Evolutionary conservation across 37 sponge, comb jelly and placozoan genomes (phyloP), one percentile per base, ranked within the genome.

Genomic region (Bolinopsis microptera): DNA sequence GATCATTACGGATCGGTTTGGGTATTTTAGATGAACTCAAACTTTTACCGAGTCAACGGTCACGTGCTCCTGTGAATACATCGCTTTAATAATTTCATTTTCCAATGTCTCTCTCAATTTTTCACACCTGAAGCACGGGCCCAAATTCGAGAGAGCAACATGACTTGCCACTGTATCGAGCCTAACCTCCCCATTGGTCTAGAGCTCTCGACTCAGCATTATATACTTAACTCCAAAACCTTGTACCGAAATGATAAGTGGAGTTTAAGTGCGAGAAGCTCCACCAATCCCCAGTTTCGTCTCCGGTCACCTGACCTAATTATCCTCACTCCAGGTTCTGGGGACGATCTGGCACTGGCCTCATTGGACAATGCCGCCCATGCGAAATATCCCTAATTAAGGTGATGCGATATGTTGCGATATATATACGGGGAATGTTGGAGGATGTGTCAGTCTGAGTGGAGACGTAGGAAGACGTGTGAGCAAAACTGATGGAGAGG

Each of bases 41-140:
- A 48, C 13, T 48, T 48, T 48, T 48, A 48, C 61, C 13, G 61
- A 48, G 61, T 48, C 61, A 48, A 48, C 5, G 61, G 13, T 48
- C 61, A 48, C 61, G 61, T 48, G 61, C 5, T 48, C 13, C 61
- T 48, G 61, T 48, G 61, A 48, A 48, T 48, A 48, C 61, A 48
- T 48, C 61, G 61, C 61, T 48, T 13, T 48, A 48, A 77, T 77
- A 77, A 77, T 77, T 77, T 77, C 80, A 77, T 77, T 77, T 77
- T 77, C 80, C 80, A 32, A 0, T 32, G 35, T 70, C 74, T 70
- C 74, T 70, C 74, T 22, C 28, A 13, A 1, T 16, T 77, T 77
- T 77, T 77, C 80, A 77, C 80, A 77, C 80, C 32, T 35, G 36
- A 35, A 35, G 3, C 22, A 22, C 80, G 9, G 3, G 1, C 27